Percentiles rank a stretch among this genome's conserved stretches.
phyloP scores from a whole-genome alignment of 2,797 vertebrate genomes.

The Echeneis naucrates region DNA sequence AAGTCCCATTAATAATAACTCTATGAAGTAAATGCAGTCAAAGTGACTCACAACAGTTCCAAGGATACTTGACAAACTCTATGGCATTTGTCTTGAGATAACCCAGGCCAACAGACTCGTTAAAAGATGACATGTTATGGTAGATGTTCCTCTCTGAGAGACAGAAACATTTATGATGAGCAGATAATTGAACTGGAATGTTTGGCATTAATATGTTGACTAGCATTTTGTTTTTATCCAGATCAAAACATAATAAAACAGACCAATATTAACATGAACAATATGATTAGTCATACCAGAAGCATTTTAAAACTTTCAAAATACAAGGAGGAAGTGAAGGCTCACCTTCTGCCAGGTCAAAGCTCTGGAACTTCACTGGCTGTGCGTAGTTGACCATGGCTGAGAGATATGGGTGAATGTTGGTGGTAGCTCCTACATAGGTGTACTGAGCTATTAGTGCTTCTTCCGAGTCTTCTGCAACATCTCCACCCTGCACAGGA shows the following conservation, averaged over 20 bases:
- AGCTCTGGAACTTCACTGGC: conserved; percentile 98
- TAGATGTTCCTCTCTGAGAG: conserved; percentile 94
- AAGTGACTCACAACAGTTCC: background rate
- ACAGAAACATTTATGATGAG: background rate
- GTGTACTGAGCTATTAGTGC: conserved; percentile 97
- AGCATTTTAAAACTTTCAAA: background rate
- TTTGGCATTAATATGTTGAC: background rate
- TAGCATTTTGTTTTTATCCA: background rate
- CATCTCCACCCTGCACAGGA: conserved; percentile 87
- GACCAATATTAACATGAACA: background rate
- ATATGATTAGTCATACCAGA: background rate
- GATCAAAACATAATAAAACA: background rate
- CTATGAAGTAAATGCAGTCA: background rate
- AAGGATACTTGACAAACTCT: conserved; percentile 99
- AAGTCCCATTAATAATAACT: no score
- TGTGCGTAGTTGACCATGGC: conserved; percentile 99
- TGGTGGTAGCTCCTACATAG: conserved; percentile 97
- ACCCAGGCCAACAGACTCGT: conserved; percentile 96
- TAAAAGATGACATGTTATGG: conserved; percentile 99
- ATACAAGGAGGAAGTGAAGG: background rate
- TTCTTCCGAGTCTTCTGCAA: conserved; percentile 94
- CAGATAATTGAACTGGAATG: background rate
- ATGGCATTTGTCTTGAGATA: conserved; percentile 99
- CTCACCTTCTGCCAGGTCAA: conserved; percentile 96
- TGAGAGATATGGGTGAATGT: conserved; percentile 97